These are phyloP conservation scores for Synergus itoensis DNA, from an alignment of 2,888 invertebrate species.

Conservation along the genomic window DNA sequence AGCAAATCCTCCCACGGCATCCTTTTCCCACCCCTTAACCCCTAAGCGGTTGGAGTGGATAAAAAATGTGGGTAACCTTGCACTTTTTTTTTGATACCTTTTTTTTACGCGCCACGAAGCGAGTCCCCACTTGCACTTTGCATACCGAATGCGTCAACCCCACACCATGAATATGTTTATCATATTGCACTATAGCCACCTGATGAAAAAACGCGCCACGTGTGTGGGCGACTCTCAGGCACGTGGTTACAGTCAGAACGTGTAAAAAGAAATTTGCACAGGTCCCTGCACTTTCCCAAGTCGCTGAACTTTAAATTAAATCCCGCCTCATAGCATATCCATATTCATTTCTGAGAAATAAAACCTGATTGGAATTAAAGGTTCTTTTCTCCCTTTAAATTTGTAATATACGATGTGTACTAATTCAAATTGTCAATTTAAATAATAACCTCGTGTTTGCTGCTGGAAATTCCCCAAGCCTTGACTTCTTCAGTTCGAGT, in stretches of 20 bases:
- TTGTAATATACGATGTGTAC: background rate
- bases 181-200: slow-evolving; percentile 61
- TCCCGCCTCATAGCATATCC: background rate
- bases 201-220: slow-evolving; percentile 58
- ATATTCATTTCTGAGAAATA: background rate
- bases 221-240: slow-evolving; percentile 55
- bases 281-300: slow-evolving; percentile 38
- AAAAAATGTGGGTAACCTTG: slow-evolving; percentile 73
- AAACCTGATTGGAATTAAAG: background rate
- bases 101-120: slow-evolving; percentile 53
- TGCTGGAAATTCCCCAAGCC: too few relatives aligned
- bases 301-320: slow-evolving; percentile 40
- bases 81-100: slow-evolving; percentile 68
- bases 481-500: too few relatives aligned
- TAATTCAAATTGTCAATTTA: background rate
- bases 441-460: background rate
- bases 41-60: slow-evolving; percentile 38
- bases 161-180: slow-evolving; percentile 63
- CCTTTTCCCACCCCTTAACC: background rate
- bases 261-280: slow-evolving; percentile 41
- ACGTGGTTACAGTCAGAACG: slow-evolving; percentile 49
- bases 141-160: slow-evolving; percentile 66
- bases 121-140: slow-evolving; percentile 63
- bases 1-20: slow-evolving; percentile 4
- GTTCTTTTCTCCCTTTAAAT: background rate